Conservation (phyloP, 92 coral and sea anemone genomes). For the Palythoa grandiflora region DNA sequence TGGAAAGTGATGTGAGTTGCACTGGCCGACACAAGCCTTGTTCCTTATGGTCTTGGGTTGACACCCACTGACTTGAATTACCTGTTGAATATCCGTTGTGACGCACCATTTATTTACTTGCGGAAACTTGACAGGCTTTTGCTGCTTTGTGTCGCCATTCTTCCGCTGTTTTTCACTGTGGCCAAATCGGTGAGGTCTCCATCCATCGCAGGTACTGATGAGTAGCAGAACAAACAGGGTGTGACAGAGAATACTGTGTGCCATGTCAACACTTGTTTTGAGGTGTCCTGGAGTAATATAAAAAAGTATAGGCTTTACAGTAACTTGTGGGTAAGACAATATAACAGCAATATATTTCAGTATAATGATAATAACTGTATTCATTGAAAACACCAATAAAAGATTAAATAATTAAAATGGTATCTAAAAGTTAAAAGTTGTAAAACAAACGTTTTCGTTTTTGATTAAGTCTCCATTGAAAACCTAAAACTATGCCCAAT, state of each 20-base stretch:
- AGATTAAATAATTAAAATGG: too few species aligned
- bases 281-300: not conserved
- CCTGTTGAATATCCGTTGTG: constrained; percentile 57
- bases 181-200: constrained; percentile 18
- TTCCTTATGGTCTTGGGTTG: constrained; percentile 54
- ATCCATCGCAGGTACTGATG: constrained; percentile 2
- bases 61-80: constrained; percentile 69
- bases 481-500: too few species aligned
- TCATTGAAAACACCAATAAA: too few species aligned
- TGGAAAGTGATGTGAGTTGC: constrained; percentile 70
- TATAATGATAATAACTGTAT: too few species aligned
- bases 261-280: not conserved
- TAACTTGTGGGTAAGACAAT: too few species aligned
- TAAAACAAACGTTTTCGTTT: too few species aligned
- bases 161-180: not conserved
- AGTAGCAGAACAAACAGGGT: not conserved
- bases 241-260: not conserved
- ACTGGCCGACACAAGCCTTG: constrained; percentile 79
- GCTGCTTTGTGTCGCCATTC: not conserved
- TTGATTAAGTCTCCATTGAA: too few species aligned
- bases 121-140: constrained; percentile 19
- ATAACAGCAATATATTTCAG: too few species aligned
- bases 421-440: too few species aligned
- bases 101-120: constrained; percentile 69
- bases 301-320: not conserved